Base-by-base conservation (phyloP, 2,888 invertebrate species). In the Lepidochitona cinerea region DNA sequence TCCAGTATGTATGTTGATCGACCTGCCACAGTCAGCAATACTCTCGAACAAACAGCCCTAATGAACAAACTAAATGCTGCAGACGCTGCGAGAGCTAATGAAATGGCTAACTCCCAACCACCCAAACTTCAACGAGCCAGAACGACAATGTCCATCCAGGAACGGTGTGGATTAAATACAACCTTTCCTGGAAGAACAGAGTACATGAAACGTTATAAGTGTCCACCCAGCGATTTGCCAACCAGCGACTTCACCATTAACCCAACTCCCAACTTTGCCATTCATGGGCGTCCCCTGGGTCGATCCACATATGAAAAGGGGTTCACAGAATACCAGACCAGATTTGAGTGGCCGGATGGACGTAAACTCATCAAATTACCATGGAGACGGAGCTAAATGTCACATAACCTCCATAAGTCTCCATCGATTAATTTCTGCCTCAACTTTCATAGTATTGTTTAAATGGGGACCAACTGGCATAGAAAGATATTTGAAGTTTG, bases 131-230 rank as follows among this genome's bases (percentile, higher is more conserved):
- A 52, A 32, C 32, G 79, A 7, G 80, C 81, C 18, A 78, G 79
- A 49, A 75, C 75, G 52, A 78, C 77, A 14, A 83, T 83, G 72
- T 85, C 84, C 12, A 84, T 88, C 23, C 90, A 90, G 78, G 89
- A 90, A 76, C 86, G 87, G 74, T 89, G 89, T 29, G 90, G 90
- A 7, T 90, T 90, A 73, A 89, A 89, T 79, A 88, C 85, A 4
- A 86, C 79, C 2, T 90, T 87, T 79, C 90, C 90, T 4, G 90
- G 89, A 23, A 78, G 70, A 54, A 87, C 89, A 0, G 89, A 90
- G 77, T 90, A 90, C 82, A 87, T 82, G 85, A 81, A 81, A 23
- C 82, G 87, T 26, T 90, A 85, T 79, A 79, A 73, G 54, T 54
- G 74, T 26, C 87, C 86, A 4, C 79, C 83, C 0, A 79, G 73